Evolutionary conservation across 1,140 invertebrate genomes (phyloP).

Genomic region (Oncopeltus fasciatus): DNA sequence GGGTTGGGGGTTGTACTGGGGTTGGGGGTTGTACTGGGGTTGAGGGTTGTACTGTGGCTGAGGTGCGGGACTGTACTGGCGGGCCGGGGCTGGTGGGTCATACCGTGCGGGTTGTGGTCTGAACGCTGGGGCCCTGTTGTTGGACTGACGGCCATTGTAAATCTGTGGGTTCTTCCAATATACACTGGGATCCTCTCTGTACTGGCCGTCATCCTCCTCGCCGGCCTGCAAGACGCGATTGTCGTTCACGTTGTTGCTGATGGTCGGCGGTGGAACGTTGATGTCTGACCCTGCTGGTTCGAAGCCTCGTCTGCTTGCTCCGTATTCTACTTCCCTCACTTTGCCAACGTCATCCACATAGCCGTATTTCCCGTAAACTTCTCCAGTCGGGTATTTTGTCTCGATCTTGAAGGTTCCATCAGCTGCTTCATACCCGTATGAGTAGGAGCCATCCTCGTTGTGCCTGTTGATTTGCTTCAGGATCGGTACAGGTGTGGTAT

Average conservation of each 20-base stretch:
- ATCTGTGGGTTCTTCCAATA: constrained; percentile 53
- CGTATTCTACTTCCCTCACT: constrained; percentile 54
- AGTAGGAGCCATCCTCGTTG: constrained; percentile 74
- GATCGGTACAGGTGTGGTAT: constrained; percentile 50
- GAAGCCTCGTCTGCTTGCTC: constrained; percentile 58
- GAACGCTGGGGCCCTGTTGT: constrained; percentile 25
- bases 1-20: constrained; percentile 23
- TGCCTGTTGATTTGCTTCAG: constrained; percentile 56
- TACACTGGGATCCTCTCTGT: constrained; percentile 62
- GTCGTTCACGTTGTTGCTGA: constrained; percentile 33
- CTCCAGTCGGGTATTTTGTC: constrained; percentile 65
- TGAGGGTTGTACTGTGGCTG: constrained; percentile 14
- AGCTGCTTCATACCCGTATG: constrained; percentile 74
- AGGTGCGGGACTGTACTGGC: neutral
- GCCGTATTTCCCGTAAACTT: constrained; percentile 67
- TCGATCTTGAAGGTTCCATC: constrained; percentile 88
- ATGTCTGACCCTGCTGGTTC: constrained; percentile 60
- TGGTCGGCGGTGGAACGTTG: constrained; percentile 59
- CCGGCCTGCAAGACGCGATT: constrained; percentile 14
- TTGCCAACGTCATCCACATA: constrained; percentile 66
- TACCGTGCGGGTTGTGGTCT: neutral
- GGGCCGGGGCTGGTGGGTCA: constrained; percentile 8
- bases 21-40: constrained; percentile 19
- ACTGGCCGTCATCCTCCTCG: constrained; percentile 64
- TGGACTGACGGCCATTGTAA: constrained; percentile 24